These are phyloP conservation scores for Erythrocercus mccallii DNA, from an alignment of 2,113 vertebrate genomes.

Conservation along the genomic window DNA sequence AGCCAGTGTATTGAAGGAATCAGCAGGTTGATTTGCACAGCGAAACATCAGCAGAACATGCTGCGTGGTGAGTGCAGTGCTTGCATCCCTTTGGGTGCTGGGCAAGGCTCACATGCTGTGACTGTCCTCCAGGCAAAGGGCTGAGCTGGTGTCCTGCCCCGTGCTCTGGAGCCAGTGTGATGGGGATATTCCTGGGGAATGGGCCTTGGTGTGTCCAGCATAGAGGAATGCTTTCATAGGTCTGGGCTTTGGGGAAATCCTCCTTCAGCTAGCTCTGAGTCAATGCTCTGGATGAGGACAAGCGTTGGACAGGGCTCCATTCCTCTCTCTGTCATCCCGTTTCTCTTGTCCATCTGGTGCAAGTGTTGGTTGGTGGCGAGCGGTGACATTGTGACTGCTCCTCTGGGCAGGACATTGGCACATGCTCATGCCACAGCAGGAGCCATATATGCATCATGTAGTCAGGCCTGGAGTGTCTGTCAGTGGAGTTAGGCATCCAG, in stretches of 20 bases:
- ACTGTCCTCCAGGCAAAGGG: not conserved
- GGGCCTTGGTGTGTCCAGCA: not conserved
- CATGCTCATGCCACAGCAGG: not conserved
- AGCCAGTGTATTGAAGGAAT: constrained; percentile 97
- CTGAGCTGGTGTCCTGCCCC: not conserved
- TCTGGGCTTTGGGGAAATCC: not conserved
- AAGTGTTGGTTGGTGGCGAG: not conserved
- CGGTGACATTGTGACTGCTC: not conserved
- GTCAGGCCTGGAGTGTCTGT: not conserved
- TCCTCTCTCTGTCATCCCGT: not conserved
- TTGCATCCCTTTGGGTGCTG: not conserved
- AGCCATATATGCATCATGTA: not conserved
- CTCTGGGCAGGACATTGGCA: not conserved
- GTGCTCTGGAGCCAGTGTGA: fast-evolving
- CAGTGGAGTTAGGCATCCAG: not conserved
- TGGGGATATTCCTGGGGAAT: not conserved
- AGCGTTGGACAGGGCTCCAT: not conserved
- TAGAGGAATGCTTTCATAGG: not conserved
- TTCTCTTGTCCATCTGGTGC: not conserved
- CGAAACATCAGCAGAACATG: constrained; percentile 98
- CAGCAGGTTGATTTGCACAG: constrained; percentile 96
- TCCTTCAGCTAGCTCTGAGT: not conserved
- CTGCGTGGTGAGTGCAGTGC: constrained; percentile 81
- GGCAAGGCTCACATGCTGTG: not conserved
- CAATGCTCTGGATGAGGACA: not conserved